Evolutionary conservation across 2,888 invertebrate genomes (phyloP).

Genomic region (Helobdella robusta): DNA sequence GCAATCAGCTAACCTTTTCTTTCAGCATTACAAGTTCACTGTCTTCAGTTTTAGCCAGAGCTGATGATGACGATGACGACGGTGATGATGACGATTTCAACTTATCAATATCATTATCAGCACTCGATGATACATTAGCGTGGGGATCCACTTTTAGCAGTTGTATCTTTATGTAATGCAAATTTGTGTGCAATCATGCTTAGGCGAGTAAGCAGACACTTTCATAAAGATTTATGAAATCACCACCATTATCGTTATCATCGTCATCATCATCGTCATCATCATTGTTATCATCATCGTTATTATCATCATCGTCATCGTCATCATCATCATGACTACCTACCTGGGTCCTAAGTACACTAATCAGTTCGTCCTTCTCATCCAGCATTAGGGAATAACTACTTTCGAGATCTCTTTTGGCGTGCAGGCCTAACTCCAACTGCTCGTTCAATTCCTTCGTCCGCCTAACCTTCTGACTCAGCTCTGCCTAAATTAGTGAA

Average conservation of each 20-base stretch:
- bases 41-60: no score
- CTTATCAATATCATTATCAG: no score
- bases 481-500: conserved; percentile 29
- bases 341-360: conserved; percentile 75
- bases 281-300: conserved; percentile 4
- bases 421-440: conserved; percentile 75
- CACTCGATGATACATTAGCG: no score
- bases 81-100: no score
- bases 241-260: neutral
- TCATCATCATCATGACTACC: neutral
- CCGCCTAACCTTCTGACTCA: conserved; percentile 47
- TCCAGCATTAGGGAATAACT: conserved; percentile 76
- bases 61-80: no score
- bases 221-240: no score
- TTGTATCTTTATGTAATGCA: no score
- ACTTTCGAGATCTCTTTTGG: conserved; percentile 73
- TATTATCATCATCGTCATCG: conserved; percentile 17
- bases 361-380: conserved; percentile 75
- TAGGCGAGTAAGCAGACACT: no score
- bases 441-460: conserved; percentile 77
- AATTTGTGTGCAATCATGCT: no score
- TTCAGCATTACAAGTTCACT: no score
- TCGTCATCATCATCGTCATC: neutral
- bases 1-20: no score
- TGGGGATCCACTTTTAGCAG: no score